Evolutionary conservation across 2,113 vertebrate species (phyloP).

Genomic region (Taurulus bubalis): DNA sequence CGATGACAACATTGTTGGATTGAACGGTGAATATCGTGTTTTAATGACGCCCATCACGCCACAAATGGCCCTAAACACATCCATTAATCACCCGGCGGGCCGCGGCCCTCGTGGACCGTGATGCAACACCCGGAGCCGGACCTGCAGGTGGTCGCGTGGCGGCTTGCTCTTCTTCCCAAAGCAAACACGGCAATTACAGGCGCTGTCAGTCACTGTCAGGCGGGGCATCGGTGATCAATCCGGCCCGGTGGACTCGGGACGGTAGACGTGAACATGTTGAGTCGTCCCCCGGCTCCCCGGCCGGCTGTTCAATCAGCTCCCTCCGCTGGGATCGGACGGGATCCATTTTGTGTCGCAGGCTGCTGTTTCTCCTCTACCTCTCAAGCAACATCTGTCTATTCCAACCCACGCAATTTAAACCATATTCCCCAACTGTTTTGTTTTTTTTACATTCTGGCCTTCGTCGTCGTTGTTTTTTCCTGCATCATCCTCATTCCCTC

Average conservation of each 20-base stretch:
- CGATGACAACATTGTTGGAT: slow-evolving; percentile 6
- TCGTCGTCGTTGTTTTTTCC: no score
- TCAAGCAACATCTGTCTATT: slow-evolving; percentile 30
- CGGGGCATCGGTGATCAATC: slow-evolving; percentile 62
- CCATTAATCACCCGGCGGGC: slow-evolving; percentile 20
- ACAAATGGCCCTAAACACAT: slow-evolving; percentile 37
- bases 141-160: slow-evolving; percentile 30
- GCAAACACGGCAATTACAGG: slow-evolving; percentile 74
- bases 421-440: not conserved
- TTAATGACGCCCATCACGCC: slow-evolving; percentile 9
- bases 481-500: not conserved
- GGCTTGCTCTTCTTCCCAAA: slow-evolving; percentile 59
- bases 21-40: slow-evolving; percentile 11
- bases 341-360: slow-evolving; percentile 57
- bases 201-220: slow-evolving; percentile 73
- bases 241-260: slow-evolving; percentile 66
- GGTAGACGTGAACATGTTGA: slow-evolving; percentile 62
- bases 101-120: slow-evolving; percentile 18
- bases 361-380: slow-evolving; percentile 28
- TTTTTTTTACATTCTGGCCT: not conserved
- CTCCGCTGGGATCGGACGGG: slow-evolving; percentile 30
- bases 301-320: slow-evolving; percentile 58
- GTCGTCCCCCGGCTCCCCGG: slow-evolving; percentile 39
- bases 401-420: not conserved
- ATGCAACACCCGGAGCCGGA: slow-evolving; percentile 35